Percentiles rank a stretch among this genome's conserved stretches.
Conservation (phyloP, 2,888 invertebrate species). For the Muscina levida region DNA sequence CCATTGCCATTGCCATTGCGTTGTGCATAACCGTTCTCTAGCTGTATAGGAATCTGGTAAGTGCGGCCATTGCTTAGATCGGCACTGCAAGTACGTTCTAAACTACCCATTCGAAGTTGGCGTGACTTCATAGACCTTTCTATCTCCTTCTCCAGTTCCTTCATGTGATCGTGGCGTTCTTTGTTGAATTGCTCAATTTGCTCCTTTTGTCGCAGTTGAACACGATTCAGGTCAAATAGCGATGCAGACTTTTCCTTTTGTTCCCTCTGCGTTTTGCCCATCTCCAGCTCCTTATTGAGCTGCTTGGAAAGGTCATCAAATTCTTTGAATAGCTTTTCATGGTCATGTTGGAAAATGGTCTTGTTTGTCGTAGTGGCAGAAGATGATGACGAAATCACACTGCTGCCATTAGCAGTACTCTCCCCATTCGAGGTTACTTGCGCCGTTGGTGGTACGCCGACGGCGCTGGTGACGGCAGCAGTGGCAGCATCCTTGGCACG, state of each 20-base stretch:
- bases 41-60: constrained; percentile 67
- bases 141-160: constrained; percentile 73
- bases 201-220: constrained; percentile 65
- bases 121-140: constrained; percentile 73
- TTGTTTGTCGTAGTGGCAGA: constrained; percentile 54
- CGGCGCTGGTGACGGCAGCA: constrained; percentile 46
- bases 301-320: constrained; percentile 78
- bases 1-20: constrained; percentile 28
- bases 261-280: constrained; percentile 70
- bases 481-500: constrained; percentile 77
- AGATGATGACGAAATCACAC: constrained; percentile 48
- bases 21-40: constrained; percentile 58
- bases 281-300: constrained; percentile 75
- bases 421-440: constrained; percentile 64
- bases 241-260: constrained; percentile 73
- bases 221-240: constrained; percentile 73
- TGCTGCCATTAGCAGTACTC: constrained; percentile 40
- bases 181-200: constrained; percentile 72
- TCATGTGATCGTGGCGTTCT: constrained; percentile 73
- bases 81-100: neutral
- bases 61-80: constrained; percentile 50
- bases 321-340: constrained; percentile 79
- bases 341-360: constrained; percentile 70
- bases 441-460: constrained; percentile 53
- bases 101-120: constrained; percentile 23